Evolutionary conservation across 1,140 invertebrate genomes (phyloP).

Genomic region (Platyscapa corneri): DNA sequence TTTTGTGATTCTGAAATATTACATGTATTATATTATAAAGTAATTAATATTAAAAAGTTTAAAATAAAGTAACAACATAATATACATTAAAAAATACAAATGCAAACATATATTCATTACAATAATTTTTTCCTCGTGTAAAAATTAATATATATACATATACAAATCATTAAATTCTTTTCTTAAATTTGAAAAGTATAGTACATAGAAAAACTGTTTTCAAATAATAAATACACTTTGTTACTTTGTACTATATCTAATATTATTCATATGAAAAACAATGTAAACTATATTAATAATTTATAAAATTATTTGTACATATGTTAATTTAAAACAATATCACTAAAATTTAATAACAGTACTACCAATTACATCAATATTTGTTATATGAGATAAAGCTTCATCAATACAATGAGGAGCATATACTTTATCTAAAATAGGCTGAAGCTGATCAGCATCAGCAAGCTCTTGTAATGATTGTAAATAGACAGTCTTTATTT

Average conservation of each 20-base stretch:
- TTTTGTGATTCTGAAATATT: no score
- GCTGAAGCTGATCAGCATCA: constrained; percentile 76
- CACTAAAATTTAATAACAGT: constrained; percentile 83
- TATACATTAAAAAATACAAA: no score
- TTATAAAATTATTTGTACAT: constrained; percentile 33
- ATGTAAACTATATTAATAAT: not conserved
- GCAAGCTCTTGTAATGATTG: constrained; percentile 74
- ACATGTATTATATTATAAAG: no score
- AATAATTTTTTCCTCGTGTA: no score
- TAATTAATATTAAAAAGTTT: no score
- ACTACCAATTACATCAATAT: constrained; percentile 81
- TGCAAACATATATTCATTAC: no score
- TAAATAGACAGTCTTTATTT: constrained; percentile 72
- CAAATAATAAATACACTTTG: constrained; percentile 7
- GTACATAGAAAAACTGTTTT: not conserved
- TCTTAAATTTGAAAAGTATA: no score
- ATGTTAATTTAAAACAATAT: constrained; percentile 50
- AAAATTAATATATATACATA: no score
- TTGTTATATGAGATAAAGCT: constrained; percentile 80
- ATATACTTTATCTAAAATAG: constrained; percentile 80
- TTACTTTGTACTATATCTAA: constrained; percentile 16
- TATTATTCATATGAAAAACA: constrained; percentile 2
- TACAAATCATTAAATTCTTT: no score
- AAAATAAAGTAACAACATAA: no score
- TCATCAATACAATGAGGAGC: constrained; percentile 81